These are phyloP conservation scores for Rhodinocichla rosea DNA, from an alignment of 2,113 vertebrate genomes.

Conservation along the genomic window DNA sequence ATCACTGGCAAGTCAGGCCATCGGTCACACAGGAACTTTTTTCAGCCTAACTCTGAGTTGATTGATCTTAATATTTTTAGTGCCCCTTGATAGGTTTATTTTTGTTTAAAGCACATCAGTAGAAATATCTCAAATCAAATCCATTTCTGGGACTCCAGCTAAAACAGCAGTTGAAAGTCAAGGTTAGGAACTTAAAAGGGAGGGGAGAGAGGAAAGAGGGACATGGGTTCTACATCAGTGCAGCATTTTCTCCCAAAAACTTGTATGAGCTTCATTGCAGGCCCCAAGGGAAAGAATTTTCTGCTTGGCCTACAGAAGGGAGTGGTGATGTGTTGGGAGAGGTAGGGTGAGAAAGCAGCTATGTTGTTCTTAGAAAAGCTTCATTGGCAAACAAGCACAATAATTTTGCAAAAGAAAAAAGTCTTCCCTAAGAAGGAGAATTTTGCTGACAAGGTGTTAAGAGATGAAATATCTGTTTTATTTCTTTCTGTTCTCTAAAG, in stretches of 20 bases:
- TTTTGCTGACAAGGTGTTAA: slow-evolving; percentile 63
- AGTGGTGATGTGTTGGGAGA: slow-evolving; percentile 67
- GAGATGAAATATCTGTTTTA: slow-evolving; percentile 54
- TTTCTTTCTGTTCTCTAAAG: slow-evolving; percentile 56
- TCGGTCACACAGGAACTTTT: neutral
- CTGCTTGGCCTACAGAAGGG: slow-evolving; percentile 47
- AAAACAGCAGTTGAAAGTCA: neutral
- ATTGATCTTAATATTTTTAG: neutral
- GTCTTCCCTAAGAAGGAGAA: slow-evolving; percentile 47
- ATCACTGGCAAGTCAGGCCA: neutral
- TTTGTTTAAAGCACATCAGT: neutral
- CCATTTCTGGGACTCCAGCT: neutral
- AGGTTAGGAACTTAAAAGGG: neutral
- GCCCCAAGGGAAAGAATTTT: slow-evolving; percentile 63
- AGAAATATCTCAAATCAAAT: neutral
- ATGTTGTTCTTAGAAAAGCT: slow-evolving; percentile 55
- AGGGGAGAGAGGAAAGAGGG: neutral
- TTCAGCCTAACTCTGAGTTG: neutral
- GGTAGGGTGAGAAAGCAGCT: slow-evolving; percentile 64
- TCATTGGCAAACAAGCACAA: slow-evolving; percentile 56
- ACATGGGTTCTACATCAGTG: neutral
- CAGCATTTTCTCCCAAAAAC: neutral
- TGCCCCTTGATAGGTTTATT: neutral
- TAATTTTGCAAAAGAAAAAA: slow-evolving; percentile 27
- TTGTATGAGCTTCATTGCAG: slow-evolving; percentile 19